Percentiles rank a stretch among this genome's conserved stretches.
Evolutionary conservation across 2,797 vertebrate species (phyloP).

Genomic region (Alcedo atthis): DNA sequence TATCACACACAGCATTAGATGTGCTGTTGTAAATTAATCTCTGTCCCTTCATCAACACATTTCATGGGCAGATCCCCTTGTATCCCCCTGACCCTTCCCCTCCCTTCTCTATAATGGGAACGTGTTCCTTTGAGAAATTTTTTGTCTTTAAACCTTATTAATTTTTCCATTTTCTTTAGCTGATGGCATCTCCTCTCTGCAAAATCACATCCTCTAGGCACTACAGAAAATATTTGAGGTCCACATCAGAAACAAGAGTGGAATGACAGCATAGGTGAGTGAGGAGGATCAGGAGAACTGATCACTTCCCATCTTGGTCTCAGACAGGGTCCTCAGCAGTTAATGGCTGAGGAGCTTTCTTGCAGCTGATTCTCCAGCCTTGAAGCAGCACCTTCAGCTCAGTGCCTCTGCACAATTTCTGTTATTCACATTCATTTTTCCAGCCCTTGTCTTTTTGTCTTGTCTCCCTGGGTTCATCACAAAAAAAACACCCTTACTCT

Average conservation of each 20-base stretch:
- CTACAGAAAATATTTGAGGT: background rate
- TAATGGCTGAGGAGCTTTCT: background rate
- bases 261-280: background rate
- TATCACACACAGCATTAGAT: background rate
- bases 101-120: background rate
- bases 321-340: background rate
- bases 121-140: background rate
- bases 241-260: rapidly evolving
- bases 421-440: background rate
- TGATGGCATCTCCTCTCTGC: background rate
- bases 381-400: background rate
- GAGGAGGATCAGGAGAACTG: background rate
- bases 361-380: background rate
- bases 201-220: background rate
- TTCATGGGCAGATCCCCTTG: background rate
- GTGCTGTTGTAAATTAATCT: background rate
- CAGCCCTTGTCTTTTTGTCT: background rate
- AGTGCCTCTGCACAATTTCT: background rate
- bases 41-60: background rate
- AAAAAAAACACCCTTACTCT: background rate
- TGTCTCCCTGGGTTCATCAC: background rate
- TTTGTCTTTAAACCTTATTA: background rate
- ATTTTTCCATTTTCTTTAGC: background rate
- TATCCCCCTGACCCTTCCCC: rapidly evolving
- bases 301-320: background rate